Evolutionary conservation across 2,797 vertebrate genomes (phyloP), one percentile per base, ranked within the genome.

Genomic region (Percopsis omiscomaycus): DNA sequence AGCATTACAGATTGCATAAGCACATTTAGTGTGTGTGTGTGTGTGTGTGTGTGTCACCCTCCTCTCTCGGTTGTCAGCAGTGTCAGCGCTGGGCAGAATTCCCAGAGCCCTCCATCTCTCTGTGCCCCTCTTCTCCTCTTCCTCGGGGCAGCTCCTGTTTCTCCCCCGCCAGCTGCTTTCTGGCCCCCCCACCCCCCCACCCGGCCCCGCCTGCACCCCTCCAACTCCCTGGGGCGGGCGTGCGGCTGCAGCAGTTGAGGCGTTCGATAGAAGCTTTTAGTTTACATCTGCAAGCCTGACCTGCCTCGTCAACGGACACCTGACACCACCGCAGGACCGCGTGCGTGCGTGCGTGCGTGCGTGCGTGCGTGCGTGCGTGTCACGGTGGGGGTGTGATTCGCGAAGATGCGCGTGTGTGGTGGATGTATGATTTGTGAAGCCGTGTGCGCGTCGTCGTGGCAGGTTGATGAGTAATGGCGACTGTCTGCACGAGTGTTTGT

Each of bases 231-330:
- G 32, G 32, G 32, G 5, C 5, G 5, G 32, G 32, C 32, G 32
- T 37, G 32, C 32, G 32, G 77, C 83, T 75, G 30, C 84, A 83
- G 77, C 82, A 81, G 69, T 80, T 82, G 79, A 80, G 29, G 27
- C 74, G 74, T 78, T 88, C 84, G 54, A 85, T 89, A 79, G 82
- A 91, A 91, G 89, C 89, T 91, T 92, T 92, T 91, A 91, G 88
- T 92, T 93, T 92, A 92, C 90, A 90, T 93, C 85, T 91, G 86
- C 86, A 84, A 75, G 84, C 89, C 72, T 42, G 48, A 77, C 84
- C 70, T 86, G 88, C 82, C 74, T 53, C 79, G 68, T 88, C 67
- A 68, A 80, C 83, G 68, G 86, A 85, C 76, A 90, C 73, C 84
- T 68, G 84, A 90, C 82, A 85, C 74, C 64, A 52, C 63, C 46